A percentile compares a stretch with the other conserved stretches of the same genome.
These are phyloP conservation scores for Tetragonula clypearis DNA, from an alignment of 1,140 invertebrate species.

Conservation along the genomic window DNA sequence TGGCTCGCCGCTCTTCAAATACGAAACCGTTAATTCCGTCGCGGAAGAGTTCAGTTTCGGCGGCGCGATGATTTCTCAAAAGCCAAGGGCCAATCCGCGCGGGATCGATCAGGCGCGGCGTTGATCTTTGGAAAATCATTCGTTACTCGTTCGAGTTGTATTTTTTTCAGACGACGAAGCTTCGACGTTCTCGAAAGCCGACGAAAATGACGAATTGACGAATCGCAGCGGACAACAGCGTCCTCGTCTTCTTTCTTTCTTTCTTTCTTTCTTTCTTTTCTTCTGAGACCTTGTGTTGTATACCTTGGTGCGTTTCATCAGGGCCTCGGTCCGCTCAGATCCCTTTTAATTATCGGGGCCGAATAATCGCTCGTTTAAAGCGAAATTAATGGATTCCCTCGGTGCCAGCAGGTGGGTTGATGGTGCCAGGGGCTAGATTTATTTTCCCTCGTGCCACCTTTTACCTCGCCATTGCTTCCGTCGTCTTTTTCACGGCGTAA, in stretches of 20 bases:
- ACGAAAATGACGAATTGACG: not conserved
- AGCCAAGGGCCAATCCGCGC: no score
- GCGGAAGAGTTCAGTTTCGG: not conserved
- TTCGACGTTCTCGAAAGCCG: no score
- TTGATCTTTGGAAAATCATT: no score
- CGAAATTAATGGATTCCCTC: conserved; percentile 44
- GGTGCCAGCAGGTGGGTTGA: not conserved
- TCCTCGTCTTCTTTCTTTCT: no score
- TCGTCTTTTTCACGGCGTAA: conserved; percentile 26
- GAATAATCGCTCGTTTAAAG: conserved; percentile 39
- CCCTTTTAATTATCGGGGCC: conserved; percentile 45
- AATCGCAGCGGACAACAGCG: no score
- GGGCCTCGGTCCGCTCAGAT: not conserved
- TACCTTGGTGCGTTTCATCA: no score
- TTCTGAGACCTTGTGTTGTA: not conserved
- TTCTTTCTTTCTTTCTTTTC: not conserved
- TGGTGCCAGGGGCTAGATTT: not conserved
- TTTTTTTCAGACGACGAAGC: no score
- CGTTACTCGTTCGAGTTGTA: no score
- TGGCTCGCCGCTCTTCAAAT: no score
- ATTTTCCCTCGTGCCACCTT: conserved; percentile 38
- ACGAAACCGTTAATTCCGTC: not conserved
- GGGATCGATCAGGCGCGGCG: no score
- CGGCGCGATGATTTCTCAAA: not conserved
- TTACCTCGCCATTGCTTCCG: conserved; percentile 1